Percentiles rank a stretch among this genome's conserved stretches.
phyloP scores from a whole-genome alignment of 2,888 invertebrate genomes.

The Cephalotes varians region DNA sequence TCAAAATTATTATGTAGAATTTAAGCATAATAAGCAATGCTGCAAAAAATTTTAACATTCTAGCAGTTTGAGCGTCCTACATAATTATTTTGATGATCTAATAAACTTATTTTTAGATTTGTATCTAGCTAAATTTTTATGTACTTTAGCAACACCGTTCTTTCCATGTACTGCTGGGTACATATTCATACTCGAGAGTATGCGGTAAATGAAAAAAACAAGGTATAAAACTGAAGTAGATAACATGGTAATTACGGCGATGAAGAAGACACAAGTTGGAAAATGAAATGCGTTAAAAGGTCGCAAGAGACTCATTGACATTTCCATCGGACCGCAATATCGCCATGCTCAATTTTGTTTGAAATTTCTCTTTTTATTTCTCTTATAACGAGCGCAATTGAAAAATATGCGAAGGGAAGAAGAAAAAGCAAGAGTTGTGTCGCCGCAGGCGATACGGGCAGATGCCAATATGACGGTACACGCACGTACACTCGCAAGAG shows the following conservation, averaged over 20 bases:
- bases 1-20: too few relatives aligned
- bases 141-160: too few relatives aligned
- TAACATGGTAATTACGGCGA: not conserved
- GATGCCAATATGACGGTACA: constrained; percentile 61
- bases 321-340: constrained; percentile 38
- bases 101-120: too few relatives aligned
- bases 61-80: too few relatives aligned
- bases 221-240: constrained; percentile 14
- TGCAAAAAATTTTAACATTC: too few relatives aligned
- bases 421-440: constrained; percentile 65
- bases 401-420: constrained; percentile 53
- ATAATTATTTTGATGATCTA: too few relatives aligned
- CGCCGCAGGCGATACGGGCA: constrained; percentile 82
- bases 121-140: too few relatives aligned
- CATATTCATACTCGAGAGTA: not conserved
- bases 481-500: constrained; percentile 66
- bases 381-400: constrained; percentile 41
- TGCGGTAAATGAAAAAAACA: constrained; percentile 7
- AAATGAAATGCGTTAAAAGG: constrained; percentile 12
- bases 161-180: not conserved
- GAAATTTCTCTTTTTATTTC: constrained; percentile 35
- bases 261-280: not conserved
- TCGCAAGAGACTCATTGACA: constrained; percentile 16
- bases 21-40: too few relatives aligned
- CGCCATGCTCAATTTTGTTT: constrained; percentile 20